Evolutionary conservation across 2,797 vertebrate species (phyloP), one percentile per base, ranked within the genome.

Genomic region (Crenichthys baileyi): DNA sequence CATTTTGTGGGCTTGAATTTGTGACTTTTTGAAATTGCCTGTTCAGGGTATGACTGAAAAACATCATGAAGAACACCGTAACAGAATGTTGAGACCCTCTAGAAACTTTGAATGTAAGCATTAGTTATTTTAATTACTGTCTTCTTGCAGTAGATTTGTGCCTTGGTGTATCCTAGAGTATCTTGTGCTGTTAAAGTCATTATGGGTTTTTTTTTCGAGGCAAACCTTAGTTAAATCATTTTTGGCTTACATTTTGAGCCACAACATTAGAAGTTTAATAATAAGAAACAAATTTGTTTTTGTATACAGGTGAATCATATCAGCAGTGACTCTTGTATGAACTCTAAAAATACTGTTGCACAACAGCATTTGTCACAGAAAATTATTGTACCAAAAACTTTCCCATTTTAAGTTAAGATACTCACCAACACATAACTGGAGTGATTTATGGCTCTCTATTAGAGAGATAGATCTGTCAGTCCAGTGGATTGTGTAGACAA

Each of bases 371-470:
- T 75, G 63, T 81, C 76, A 12, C 67, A 22, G 50, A 55, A 81
- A 76, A 73, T 88, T 86, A 83, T 75, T 79, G 72, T 71, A 81
- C 82, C 67, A 75, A 70, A 87, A 81, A 83, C 70, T 78, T 29
- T 79, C 67, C 83, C 87, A 83, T 89, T 85, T 83, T 65, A 85
- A 83, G 74, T 88, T 72, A 41, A 70, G 36, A 67, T 67, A 31
- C 72, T 87, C 82, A 67, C 73, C 77, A 55, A 79, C 87, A 80
- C 76, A 75, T 55, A 85, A 53, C 73, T 75, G 0, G 7, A 72
- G 74, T 89, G 85, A 93, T 93, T 89, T 87, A 92, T 91, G 65
- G 83, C 68, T 83, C 77, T 7, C 18, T 74, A 44, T 51, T 41
- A 79, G 75, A 76, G 67, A 83, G 72, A 79, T 84, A 78, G 86